Evolutionary conservation across 2,888 invertebrate species (phyloP), one percentile per base, ranked within the genome.

Genomic region (Melolontha melolontha): DNA sequence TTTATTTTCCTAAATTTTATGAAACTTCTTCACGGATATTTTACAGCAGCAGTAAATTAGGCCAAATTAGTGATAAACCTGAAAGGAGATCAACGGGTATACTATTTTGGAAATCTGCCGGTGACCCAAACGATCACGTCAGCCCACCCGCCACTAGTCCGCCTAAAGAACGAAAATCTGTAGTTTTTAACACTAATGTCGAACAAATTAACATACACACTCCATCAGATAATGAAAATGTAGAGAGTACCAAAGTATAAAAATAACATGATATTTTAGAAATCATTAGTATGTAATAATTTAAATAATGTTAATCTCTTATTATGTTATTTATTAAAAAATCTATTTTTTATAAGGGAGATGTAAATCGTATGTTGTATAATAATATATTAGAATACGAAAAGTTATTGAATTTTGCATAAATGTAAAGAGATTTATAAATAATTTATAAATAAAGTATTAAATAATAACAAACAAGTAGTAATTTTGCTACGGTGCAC

Each of bases 131-230:
- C 16, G 49, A 62, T 14, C 34, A 34, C 34, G 41, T 22, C 39
- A 47, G 11, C 2, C 64, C 64, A 34, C 49, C 41, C 5, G 2
- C 22, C n/a, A 39, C 34, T 1, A 50, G 51, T 16, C 41, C 50
- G 4, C 62, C 66, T 29, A 51, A 42, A 42, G 66, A 67, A 62
- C 44, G 66, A 17, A 75, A 82, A 79, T 67, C 82, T 81, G 74
- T 78, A 83, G 40, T 83, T 83, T 78, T 84, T 84, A 76, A 84
- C 81, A 79, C 77, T 84, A n/a, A 82, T 81, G 42, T 42, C 69
- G 81, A 51, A 75, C 80, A 74, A 75, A 78, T 69, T 59, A 69
- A 75, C 27, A 75, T 84, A 69, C 84, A 85, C 67, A 84, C 84
- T 75, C 75, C 85, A 27, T 85, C 85, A 76, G 82, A 83, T 55